A percentile compares a stretch with the other conserved stretches of the same genome.
phyloP scores from a whole-genome alignment of 2,888 invertebrate genomes.

The Drosophila birchii region DNA sequence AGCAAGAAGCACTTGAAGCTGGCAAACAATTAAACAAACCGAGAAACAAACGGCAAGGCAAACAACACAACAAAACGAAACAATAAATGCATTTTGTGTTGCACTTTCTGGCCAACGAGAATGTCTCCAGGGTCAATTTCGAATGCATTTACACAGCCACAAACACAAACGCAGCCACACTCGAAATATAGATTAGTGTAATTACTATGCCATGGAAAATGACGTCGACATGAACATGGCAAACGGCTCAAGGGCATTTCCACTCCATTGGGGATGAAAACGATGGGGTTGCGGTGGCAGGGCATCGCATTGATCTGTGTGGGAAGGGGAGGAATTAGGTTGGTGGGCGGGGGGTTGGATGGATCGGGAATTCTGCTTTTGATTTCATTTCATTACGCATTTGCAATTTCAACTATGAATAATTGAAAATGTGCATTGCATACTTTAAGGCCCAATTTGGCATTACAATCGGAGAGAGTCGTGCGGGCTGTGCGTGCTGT shows the following conservation, averaged over 20 bases:
- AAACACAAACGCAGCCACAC: constrained; percentile 11
- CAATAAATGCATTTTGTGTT: constrained; percentile 60
- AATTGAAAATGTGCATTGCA: constrained; percentile 74
- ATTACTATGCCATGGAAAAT: constrained; percentile 67
- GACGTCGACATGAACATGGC: constrained; percentile 61
- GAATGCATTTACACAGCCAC: constrained; percentile 60
- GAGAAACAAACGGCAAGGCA: constrained; percentile 44
- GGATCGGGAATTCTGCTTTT: constrained; percentile 66
- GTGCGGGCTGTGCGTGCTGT: constrained; percentile 6
- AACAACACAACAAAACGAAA: constrained; percentile 42
- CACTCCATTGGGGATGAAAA: constrained; percentile 46
- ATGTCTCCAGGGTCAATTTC: constrained; percentile 77
- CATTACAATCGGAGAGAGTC: constrained; percentile 55
- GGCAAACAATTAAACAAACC: constrained; percentile 50
- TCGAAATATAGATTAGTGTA: constrained; percentile 69
- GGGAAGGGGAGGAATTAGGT: not conserved
- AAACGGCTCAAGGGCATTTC: constrained; percentile 72
- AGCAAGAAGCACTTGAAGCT: constrained; percentile 32
- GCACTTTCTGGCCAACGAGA: constrained; percentile 53
- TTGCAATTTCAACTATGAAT: constrained; percentile 75
- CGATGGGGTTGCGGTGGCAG: not conserved
- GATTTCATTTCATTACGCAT: constrained; percentile 77
- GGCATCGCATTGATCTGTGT: not conserved
- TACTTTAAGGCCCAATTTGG: constrained; percentile 74
- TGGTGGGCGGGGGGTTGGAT: constrained; percentile 3